A percentile compares a stretch with the other conserved stretches of the same genome.
These are phyloP conservation scores for Synchiropus splendidus DNA, from an alignment of 2,113 vertebrate species.

Conservation along the genomic window DNA sequence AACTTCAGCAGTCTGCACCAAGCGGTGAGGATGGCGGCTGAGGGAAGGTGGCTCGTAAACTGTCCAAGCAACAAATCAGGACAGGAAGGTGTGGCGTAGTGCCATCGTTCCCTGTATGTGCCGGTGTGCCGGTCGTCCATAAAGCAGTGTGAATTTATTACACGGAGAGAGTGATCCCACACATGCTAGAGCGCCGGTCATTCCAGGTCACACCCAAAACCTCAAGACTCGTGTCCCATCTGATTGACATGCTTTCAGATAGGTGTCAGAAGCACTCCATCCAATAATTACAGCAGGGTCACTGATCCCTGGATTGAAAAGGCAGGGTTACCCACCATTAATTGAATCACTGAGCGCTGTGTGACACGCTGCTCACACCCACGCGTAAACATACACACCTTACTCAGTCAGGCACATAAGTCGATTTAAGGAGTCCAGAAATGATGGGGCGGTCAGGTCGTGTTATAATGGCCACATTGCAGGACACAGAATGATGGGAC, in stretches of 20 bases:
- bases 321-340: constrained; percentile 23
- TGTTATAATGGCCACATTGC: too few relatives aligned
- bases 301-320: constrained; percentile 21
- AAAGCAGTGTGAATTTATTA: constrained; percentile 29
- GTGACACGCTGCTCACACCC: constrained; percentile 34
- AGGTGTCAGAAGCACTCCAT: constrained; percentile 34
- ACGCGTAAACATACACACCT: constrained; percentile 34
- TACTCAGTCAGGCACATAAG: constrained; percentile 17
- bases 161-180: constrained; percentile 17
- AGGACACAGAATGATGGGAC: too few relatives aligned
- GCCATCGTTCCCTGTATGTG: constrained; percentile 24
- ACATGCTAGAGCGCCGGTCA: too few relatives aligned
- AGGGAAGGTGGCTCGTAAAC: constrained; percentile 7
- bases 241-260: constrained; percentile 28
- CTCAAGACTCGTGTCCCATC: constrained; percentile 19
- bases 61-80: constrained; percentile 15
- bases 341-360: constrained; percentile 29
- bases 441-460: too few relatives aligned
- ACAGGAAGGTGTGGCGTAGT: constrained; percentile 14
- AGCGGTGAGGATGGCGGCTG: constrained; percentile 3
- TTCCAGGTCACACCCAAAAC: constrained; percentile 53
- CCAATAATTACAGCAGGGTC: constrained; percentile 34
- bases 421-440: too few relatives aligned
- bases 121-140: constrained; percentile 24
- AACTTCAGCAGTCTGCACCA: constrained; percentile 9